phyloP scores from a whole-genome alignment of 2,797 vertebrate genomes.

The Molothrus ater region DNA sequence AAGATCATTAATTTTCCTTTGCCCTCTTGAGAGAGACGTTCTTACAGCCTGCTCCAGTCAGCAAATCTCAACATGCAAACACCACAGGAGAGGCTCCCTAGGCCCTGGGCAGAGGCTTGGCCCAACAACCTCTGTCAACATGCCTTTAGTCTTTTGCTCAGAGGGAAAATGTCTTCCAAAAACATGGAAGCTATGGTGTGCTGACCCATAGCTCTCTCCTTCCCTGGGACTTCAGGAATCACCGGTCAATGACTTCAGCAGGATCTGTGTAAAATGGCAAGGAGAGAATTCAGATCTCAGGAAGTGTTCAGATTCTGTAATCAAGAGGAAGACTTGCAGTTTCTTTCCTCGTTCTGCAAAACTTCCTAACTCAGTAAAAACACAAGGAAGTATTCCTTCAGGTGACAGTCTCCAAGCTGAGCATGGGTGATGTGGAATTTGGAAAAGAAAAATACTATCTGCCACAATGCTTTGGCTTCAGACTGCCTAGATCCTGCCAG shows the following conservation, averaged over 20 bases:
- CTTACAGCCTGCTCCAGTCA: background rate
- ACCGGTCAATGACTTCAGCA: background rate
- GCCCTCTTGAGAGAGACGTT: background rate
- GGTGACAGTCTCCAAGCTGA: background rate
- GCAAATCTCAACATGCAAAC: background rate
- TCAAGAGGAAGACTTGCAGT: background rate
- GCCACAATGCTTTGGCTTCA: background rate
- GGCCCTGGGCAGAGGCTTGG: background rate
- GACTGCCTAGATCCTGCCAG: background rate
- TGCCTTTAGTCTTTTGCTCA: background rate
- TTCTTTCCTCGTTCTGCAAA: background rate
- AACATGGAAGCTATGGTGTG: background rate
- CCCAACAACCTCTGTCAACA: rapidly evolving
- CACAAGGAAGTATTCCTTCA: background rate
- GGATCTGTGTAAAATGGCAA: background rate
- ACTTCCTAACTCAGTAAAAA: background rate
- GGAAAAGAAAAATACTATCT: background rate
- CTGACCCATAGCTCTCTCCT: background rate
- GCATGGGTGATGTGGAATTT: background rate
- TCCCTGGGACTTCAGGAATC: background rate
- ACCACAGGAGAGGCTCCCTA: background rate
- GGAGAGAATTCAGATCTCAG: background rate
- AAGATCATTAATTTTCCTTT: background rate
- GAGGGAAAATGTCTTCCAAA: background rate
- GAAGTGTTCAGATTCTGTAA: background rate